Conservation (phyloP, 53 echinoderm and acorn worm genomes). For the Apostichopus leukothele region DNA sequence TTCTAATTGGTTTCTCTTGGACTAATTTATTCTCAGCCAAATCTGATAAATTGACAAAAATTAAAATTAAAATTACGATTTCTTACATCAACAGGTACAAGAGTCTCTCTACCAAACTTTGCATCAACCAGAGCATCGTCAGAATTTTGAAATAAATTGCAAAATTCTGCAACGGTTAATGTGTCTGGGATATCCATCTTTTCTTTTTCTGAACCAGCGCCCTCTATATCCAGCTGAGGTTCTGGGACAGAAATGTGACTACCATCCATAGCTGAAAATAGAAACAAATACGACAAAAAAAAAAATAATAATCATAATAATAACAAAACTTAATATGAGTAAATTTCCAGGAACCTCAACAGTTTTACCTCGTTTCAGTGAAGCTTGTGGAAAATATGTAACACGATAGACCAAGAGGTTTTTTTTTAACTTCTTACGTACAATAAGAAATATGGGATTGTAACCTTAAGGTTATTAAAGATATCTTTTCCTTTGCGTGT, state of each 20-base stretch:
- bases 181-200: background rate
- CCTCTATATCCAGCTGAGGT: too few species aligned
- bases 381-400: background rate
- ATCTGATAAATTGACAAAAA: background rate
- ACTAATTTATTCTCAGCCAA: background rate
- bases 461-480: too few species aligned
- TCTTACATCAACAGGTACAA: background rate
- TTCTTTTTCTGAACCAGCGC: background rate
- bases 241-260: too few species aligned
- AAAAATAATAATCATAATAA: too few species aligned
- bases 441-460: too few species aligned
- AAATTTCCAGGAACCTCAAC: too few species aligned
- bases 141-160: background rate
- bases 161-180: background rate
- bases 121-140: background rate
- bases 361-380: too few species aligned
- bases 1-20: background rate
- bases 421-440: too few species aligned
- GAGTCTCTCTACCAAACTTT: conserved; percentile 11
- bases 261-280: too few species aligned
- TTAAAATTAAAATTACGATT: background rate
- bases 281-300: too few species aligned
- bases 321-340: too few species aligned
- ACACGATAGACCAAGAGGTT: background rate
- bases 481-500: too few species aligned